phyloP scores from a whole-genome alignment of 2,113 vertebrate genomes.

The Prochilodus magdalenae region DNA sequence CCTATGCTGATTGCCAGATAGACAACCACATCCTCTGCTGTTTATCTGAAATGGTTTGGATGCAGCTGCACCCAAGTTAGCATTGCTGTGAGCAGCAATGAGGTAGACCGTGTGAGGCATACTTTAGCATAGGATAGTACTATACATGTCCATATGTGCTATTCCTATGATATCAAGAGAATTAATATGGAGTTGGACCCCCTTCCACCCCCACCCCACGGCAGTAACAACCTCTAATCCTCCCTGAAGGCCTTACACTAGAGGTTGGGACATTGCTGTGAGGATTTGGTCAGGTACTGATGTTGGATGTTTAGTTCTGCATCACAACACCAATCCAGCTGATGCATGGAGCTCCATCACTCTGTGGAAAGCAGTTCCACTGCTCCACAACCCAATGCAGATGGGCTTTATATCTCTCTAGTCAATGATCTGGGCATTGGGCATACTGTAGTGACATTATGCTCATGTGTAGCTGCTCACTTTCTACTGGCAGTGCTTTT shows the following conservation, averaged over 20 bases:
- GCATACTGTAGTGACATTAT: neutral
- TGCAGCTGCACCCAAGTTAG: neutral
- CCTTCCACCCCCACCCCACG: too few relatives aligned
- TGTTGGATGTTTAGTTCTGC: neutral
- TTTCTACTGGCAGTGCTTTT: neutral
- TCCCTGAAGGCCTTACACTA: neutral
- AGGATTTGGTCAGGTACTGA: neutral
- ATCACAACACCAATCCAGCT: neutral
- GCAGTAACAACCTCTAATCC: neutral
- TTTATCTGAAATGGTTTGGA: conserved; percentile 10
- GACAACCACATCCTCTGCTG: conserved; percentile 12
- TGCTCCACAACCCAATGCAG: neutral
- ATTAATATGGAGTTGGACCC: neutral
- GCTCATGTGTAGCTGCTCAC: neutral
- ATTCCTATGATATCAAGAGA: neutral
- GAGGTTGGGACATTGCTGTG: neutral
- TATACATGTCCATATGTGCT: neutral
- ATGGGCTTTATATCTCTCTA: neutral
- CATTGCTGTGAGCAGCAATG: neutral
- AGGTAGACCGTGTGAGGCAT: too few relatives aligned
- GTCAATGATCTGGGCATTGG: neutral
- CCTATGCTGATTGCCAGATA: conserved; percentile 10
- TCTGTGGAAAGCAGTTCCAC: neutral
- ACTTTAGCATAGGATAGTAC: neutral
- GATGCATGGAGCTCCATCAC: neutral